Percentiles rank a stretch among this genome's conserved stretches.
Conservation (phyloP, 2,888 invertebrate species). For the Iselma pallidipennis region DNA sequence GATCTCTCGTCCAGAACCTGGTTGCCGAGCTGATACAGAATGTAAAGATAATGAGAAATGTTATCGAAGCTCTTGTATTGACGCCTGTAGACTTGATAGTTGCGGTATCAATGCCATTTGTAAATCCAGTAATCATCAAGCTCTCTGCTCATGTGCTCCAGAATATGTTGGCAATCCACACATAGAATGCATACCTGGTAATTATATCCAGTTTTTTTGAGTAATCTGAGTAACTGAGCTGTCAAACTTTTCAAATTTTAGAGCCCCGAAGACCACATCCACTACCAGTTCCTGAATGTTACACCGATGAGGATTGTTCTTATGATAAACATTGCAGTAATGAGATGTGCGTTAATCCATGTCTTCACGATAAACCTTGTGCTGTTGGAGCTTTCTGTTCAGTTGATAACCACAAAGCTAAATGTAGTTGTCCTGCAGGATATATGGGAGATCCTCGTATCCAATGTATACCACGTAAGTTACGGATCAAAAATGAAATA, state of each 20-base stretch:
- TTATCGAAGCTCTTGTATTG: constrained; percentile 73
- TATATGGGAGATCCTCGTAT: constrained; percentile 73
- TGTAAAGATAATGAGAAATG: constrained; percentile 74
- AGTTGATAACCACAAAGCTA: constrained; percentile 72
- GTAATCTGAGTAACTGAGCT: not conserved
- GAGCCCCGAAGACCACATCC: constrained; percentile 33
- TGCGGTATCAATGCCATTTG: constrained; percentile 87
- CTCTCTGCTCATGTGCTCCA: constrained; percentile 76
- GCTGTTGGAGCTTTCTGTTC: constrained; percentile 82
- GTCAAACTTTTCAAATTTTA: constrained; percentile 2
- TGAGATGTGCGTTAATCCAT: constrained; percentile 79
- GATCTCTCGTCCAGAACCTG: constrained; percentile 54
- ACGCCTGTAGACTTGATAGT: constrained; percentile 75
- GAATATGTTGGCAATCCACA: constrained; percentile 80
- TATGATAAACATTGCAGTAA: constrained; percentile 75
- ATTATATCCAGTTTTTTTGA: constrained; percentile 15
- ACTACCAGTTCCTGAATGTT: constrained; percentile 68
- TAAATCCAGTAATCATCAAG: constrained; percentile 73
- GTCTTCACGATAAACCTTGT: constrained; percentile 69
- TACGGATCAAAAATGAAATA: constrained; percentile 5
- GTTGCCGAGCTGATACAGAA: constrained; percentile 75
- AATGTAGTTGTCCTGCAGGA: constrained; percentile 80
- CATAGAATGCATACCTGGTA: constrained; percentile 68
- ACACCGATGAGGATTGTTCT: constrained; percentile 76
- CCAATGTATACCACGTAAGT: constrained; percentile 81